Evolutionary conservation across 2,113 vertebrate species (phyloP).

Genomic region (Takifugu bimaculatus): DNA sequence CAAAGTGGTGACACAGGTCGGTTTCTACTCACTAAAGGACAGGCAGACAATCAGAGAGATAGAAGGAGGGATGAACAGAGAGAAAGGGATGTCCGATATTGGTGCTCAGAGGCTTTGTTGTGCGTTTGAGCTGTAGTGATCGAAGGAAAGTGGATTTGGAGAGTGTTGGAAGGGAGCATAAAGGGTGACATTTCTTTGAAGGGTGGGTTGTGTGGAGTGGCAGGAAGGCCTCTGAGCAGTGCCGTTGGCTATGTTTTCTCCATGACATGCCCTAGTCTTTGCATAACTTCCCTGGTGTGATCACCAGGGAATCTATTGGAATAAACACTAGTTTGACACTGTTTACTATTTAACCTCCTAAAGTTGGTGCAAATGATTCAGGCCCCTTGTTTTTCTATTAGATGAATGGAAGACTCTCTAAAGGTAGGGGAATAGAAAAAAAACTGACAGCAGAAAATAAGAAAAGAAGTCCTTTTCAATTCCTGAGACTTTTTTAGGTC

Average conservation of each 20-base stretch:
- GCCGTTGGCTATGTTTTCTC: slow-evolving; percentile 67
- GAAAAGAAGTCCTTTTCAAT: background rate
- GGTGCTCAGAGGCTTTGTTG: slow-evolving; percentile 66
- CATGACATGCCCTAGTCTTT: slow-evolving; percentile 65
- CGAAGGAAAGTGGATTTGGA: slow-evolving; percentile 66
- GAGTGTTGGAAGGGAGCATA: slow-evolving; percentile 70
- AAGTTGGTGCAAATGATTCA: slow-evolving; percentile 25
- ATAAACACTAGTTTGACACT: slow-evolving; percentile 55
- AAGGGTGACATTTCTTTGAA: slow-evolving; percentile 81
- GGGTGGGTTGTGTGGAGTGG: slow-evolving; percentile 69
- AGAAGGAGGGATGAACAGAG: slow-evolving; percentile 59
- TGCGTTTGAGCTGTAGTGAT: slow-evolving; percentile 68
- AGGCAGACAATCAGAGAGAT: slow-evolving; percentile 73
- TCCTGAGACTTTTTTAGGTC: background rate
- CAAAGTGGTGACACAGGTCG: slow-evolving; percentile 75
- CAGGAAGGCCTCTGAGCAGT: slow-evolving; percentile 64
- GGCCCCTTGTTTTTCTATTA: slow-evolving; percentile 26
- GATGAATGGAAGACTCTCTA: background rate
- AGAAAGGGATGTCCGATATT: slow-evolving; percentile 68
- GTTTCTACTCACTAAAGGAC: slow-evolving; percentile 78
- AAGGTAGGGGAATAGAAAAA: background rate
- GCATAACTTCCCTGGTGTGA: slow-evolving; percentile 71
- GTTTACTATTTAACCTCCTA: background rate
- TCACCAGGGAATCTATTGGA: slow-evolving; percentile 53
- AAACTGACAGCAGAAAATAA: background rate